These are phyloP conservation scores for Portevinia maculata DNA, from an alignment of 2,888 invertebrate species.

Conservation along the genomic window DNA sequence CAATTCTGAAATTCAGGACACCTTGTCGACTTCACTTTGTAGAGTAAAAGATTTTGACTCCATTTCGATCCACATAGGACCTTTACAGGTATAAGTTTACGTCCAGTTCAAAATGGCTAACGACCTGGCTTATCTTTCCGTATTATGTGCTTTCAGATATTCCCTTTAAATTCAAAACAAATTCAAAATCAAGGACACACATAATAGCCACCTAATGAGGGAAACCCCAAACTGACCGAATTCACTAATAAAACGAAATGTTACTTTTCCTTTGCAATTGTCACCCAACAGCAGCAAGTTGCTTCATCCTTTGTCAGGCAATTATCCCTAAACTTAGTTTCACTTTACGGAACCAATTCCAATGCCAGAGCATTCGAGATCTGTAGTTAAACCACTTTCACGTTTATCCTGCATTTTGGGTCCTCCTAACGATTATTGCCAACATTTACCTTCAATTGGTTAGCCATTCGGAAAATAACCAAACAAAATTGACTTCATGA, in stretches of 20 bases:
- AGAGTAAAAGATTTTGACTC: too few relatives aligned
- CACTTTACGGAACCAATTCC: constrained; percentile 10
- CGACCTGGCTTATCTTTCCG: too few relatives aligned
- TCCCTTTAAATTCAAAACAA: not conserved
- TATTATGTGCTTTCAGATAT: too few relatives aligned
- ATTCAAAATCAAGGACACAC: constrained; percentile 14
- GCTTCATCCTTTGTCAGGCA: constrained; percentile 39
- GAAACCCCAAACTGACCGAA: constrained; percentile 54
- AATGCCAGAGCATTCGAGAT: not conserved
- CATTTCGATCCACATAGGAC: too few relatives aligned
- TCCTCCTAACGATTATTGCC: constrained; percentile 68
- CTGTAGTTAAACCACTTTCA: constrained; percentile 16
- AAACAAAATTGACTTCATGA: constrained; percentile 33
- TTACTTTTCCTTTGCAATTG: constrained; percentile 47
- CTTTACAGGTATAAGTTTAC: too few relatives aligned
- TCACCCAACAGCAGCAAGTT: constrained; percentile 1
- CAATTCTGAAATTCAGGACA: too few relatives aligned
- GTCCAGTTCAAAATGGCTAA: too few relatives aligned
- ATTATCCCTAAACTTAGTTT: constrained; percentile 54
- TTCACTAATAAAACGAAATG: constrained; percentile 53
- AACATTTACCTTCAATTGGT: constrained; percentile 60
- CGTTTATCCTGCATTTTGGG: constrained; percentile 33
- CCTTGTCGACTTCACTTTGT: too few relatives aligned
- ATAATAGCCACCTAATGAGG: constrained; percentile 61
- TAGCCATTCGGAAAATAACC: constrained; percentile 56